A percentile compares a stretch with the other conserved stretches of the same genome.
Evolutionary conservation across 2,797 vertebrate species (phyloP).

Genomic region (Melanotaenia trifasciata): DNA sequence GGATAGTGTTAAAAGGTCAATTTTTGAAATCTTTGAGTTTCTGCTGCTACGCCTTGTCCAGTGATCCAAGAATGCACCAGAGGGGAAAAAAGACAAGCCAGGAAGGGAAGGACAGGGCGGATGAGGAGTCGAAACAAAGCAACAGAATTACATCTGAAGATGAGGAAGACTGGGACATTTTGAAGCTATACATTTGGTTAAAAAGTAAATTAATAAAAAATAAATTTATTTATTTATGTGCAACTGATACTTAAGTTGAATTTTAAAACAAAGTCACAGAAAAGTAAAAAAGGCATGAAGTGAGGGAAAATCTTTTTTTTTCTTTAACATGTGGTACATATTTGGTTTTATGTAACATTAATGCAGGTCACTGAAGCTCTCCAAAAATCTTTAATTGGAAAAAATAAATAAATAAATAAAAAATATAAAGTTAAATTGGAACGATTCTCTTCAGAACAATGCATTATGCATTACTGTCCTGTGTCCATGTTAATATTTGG

Average conservation of each 20-base stretch:
- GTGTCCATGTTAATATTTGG: slow-evolving; percentile 29
- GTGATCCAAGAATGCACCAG: slow-evolving; percentile 39
- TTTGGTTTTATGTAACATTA: neutral
- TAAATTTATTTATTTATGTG: too few relatives aligned
- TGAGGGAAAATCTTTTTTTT: too few relatives aligned
- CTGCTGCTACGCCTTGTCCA: slow-evolving; percentile 32
- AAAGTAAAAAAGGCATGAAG: too few relatives aligned
- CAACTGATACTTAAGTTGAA: too few relatives aligned
- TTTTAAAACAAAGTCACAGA: neutral
- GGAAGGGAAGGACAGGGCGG: slow-evolving; percentile 62
- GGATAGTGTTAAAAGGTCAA: slow-evolving; percentile 18
- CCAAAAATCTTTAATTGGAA: neutral
- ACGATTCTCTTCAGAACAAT: slow-evolving; percentile 33
- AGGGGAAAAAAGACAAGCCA: slow-evolving; percentile 28
- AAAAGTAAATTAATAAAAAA: too few relatives aligned
- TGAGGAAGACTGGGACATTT: neutral
- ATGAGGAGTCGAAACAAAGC: slow-evolving; percentile 59
- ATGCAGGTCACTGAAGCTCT: neutral
- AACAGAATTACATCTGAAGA: slow-evolving; percentile 2
- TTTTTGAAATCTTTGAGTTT: slow-evolving; percentile 2
- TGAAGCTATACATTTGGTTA: neutral
- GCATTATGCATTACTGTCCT: slow-evolving; percentile 20
- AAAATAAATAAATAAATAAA: slow-evolving; percentile 7
- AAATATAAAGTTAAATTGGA: slow-evolving; percentile 16
- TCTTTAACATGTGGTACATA: neutral